phyloP scores from a whole-genome alignment of 2,797 vertebrate species.

The Sarcophilus harrisii region DNA sequence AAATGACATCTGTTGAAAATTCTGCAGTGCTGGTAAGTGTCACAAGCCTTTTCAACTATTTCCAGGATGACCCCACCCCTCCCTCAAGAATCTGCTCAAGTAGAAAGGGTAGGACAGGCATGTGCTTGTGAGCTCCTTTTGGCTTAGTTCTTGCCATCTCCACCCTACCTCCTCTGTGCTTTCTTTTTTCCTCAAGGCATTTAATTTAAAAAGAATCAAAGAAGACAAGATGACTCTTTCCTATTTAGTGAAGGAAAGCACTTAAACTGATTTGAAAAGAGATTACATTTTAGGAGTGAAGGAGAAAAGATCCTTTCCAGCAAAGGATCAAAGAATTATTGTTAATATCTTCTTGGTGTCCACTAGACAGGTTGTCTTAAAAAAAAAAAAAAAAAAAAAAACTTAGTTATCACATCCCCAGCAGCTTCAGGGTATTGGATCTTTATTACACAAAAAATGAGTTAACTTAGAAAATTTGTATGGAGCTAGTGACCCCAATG shows the following conservation, averaged over 20 bases:
- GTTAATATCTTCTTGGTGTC: slow-evolving; percentile 50
- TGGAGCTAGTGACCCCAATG: slow-evolving; percentile 9
- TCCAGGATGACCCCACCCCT: slow-evolving; percentile 57
- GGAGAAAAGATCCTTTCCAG: slow-evolving; percentile 47
- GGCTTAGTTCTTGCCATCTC: slow-evolving; percentile 29
- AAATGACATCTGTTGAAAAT: slow-evolving; percentile 25
- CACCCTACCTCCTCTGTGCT: slow-evolving; percentile 25
- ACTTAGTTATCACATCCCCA: slow-evolving; percentile 43
- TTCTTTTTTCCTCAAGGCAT: slow-evolving; percentile 71
- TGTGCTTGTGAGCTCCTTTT: slow-evolving; percentile 64
- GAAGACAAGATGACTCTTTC: slow-evolving; percentile 60
- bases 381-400: neutral
- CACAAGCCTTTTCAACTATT: slow-evolving; percentile 64
- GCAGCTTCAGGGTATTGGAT: slow-evolving; percentile 36
- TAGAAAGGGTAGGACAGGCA: slow-evolving; percentile 24
- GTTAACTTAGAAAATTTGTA: slow-evolving; percentile 51
- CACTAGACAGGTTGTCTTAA: slow-evolving; percentile 62
- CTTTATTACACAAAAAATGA: slow-evolving; percentile 49
- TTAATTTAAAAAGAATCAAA: slow-evolving; percentile 60
- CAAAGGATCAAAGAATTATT: slow-evolving; percentile 33
- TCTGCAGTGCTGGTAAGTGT: slow-evolving; percentile 49
- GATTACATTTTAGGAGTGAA: slow-evolving; percentile 58
- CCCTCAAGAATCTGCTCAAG: slow-evolving; percentile 59
- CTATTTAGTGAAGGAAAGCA: slow-evolving; percentile 38
- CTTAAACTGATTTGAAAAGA: slow-evolving; percentile 59